Conservation (phyloP, 2,797 vertebrate species). For the Peromyscus melanophrys region DNA sequence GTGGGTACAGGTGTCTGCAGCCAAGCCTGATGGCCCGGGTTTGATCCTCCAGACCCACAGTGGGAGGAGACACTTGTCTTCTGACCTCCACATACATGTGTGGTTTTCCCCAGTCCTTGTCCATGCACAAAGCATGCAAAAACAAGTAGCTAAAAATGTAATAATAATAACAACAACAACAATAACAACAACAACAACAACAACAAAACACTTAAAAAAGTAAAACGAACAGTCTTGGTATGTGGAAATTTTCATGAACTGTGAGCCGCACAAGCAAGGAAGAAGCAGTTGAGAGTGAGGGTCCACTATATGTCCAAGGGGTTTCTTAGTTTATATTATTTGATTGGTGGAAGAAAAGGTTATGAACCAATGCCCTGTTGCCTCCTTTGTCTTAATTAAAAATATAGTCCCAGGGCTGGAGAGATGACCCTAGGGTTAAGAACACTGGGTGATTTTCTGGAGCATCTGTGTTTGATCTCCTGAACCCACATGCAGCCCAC, state of each 20-base stretch:
- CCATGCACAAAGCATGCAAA: not conserved
- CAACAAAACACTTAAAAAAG: not conserved
- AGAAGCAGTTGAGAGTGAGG: not conserved
- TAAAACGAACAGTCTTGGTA: not conserved
- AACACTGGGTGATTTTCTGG: not conserved
- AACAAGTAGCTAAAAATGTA: not conserved
- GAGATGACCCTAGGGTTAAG: not conserved
- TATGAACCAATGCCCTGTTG: not conserved
- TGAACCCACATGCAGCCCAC: no score
- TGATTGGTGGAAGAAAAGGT: not conserved
- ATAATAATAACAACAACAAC: not conserved
- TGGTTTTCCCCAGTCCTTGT: not conserved
- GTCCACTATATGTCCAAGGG: not conserved
- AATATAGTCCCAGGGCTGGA: not conserved
- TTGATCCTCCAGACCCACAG: not conserved
- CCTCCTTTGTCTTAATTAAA: conserved; percentile 24
- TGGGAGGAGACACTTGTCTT: not conserved
- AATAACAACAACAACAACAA: not conserved
- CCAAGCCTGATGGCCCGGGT: not conserved
- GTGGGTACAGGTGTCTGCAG: not conserved
- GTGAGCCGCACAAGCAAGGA: not conserved
- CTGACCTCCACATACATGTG: not conserved
- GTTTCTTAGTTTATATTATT: not conserved
- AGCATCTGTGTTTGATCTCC: not conserved
- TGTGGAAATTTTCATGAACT: not conserved